A percentile compares a stretch with the other conserved stretches of the same genome.
phyloP scores from a whole-genome alignment of 1,140 invertebrate genomes.

The Schmidtea mediterranea region DNA sequence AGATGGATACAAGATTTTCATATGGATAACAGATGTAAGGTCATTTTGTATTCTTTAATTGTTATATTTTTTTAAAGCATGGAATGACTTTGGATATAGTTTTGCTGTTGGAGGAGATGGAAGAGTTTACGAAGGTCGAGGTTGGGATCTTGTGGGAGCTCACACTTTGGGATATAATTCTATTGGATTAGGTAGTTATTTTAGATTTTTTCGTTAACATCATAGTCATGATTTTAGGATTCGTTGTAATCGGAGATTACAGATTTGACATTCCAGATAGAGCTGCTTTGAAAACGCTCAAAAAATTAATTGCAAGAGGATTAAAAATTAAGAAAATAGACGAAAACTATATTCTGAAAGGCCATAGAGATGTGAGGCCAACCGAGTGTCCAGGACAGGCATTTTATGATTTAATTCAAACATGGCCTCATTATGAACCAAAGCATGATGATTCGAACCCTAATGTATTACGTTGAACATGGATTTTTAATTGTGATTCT shows the following conservation, averaged over 20 bases:
- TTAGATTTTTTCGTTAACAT: background rate
- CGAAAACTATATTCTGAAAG: constrained; percentile 11
- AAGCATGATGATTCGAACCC: too few relatives aligned
- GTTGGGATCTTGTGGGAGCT: constrained; percentile 11
- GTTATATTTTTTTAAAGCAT: constrained; percentile 15
- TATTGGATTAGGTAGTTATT: constrained; percentile 1
- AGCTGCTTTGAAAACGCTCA: constrained; percentile 10
- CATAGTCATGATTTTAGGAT: constrained; percentile 30
- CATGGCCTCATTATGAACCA: constrained; percentile 21
- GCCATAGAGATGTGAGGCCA: constrained; percentile 11
- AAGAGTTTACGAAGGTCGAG: constrained; percentile 14
- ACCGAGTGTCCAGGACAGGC: constrained; percentile 1
- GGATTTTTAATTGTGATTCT: too few relatives aligned
- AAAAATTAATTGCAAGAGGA: constrained; percentile 13
- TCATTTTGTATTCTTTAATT: background rate
- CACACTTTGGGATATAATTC: constrained; percentile 11
- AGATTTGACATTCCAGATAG: constrained; percentile 10
- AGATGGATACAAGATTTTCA: constrained; percentile 3
- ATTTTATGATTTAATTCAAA: constrained; percentile 29
- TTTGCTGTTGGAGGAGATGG: constrained; percentile 15
- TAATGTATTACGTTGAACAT: too few relatives aligned
- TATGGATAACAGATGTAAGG: background rate
- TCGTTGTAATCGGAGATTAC: constrained; percentile 38
- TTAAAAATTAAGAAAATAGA: constrained; percentile 9
- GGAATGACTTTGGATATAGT: constrained; percentile 14